phyloP scores from a whole-genome alignment of 2,888 invertebrate species.

The Brachynemurus nebulosus region DNA sequence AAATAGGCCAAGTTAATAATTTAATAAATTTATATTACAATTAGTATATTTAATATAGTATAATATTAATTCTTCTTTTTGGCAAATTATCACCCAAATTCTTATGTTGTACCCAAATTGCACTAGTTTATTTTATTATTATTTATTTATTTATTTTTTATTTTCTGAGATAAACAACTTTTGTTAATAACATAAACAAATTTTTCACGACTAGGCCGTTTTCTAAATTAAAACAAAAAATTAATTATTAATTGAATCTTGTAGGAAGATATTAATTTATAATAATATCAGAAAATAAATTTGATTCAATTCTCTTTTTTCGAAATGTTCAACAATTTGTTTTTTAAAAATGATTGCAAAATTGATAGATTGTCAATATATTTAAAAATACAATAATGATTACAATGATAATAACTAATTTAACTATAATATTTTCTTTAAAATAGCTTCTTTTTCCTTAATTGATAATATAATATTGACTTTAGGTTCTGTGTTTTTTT shows the following conservation, averaged over 20 bases:
- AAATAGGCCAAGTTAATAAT: too few species aligned
- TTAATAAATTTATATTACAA: too few species aligned
- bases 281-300: not conserved
- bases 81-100: conserved; percentile 2
- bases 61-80: conserved; percentile 2
- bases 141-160: not conserved
- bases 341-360: too few species aligned
- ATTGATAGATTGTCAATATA: too few species aligned
- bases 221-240: not conserved
- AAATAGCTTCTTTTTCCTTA: not conserved
- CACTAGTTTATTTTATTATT: not conserved
- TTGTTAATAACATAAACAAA: not conserved
- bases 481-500: not conserved
- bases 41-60: not conserved
- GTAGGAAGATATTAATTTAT: conserved; percentile 7
- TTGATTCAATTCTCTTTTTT: not conserved
- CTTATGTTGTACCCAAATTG: not conserved
- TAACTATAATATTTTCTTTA: not conserved
- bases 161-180: not conserved
- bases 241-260: conserved; percentile 9
- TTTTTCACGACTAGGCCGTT: conserved; percentile 2
- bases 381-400: too few species aligned
- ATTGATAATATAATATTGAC: not conserved
- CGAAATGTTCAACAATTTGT: conserved; percentile 3
- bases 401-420: conserved; percentile 1